phyloP scores from a whole-genome alignment of 1,140 invertebrate genomes.

The Neocloeon triangulifer region DNA sequence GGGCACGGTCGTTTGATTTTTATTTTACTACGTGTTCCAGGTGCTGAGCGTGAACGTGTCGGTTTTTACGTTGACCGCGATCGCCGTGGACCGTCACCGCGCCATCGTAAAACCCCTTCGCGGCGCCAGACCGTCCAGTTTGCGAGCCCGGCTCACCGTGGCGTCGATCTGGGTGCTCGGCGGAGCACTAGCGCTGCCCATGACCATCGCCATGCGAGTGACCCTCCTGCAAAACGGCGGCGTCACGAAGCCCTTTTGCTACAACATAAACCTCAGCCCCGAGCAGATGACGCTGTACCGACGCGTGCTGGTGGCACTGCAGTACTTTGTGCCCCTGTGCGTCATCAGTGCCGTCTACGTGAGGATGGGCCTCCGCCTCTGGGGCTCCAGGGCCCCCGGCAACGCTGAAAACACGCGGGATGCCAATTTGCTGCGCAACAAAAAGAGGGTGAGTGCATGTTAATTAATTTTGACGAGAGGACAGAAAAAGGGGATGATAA shows the following conservation, averaged over 20 bases:
- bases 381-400: slow-evolving; percentile 50
- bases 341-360: slow-evolving; percentile 58
- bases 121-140: slow-evolving; percentile 41
- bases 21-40: too few relatives aligned
- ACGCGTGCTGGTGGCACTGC: slow-evolving; percentile 27
- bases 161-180: slow-evolving; percentile 40
- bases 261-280: slow-evolving; percentile 25
- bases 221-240: slow-evolving; percentile 13
- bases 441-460: slow-evolving; percentile 46
- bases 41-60: slow-evolving; percentile 54
- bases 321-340: slow-evolving; percentile 52
- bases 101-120: slow-evolving; percentile 40
- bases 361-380: slow-evolving; percentile 49
- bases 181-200: slow-evolving; percentile 33
- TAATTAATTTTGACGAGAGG: too few relatives aligned
- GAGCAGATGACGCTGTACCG: slow-evolving; percentile 29
- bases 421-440: slow-evolving; percentile 50
- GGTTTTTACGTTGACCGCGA: slow-evolving; percentile 59
- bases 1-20: too few relatives aligned
- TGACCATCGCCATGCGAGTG: slow-evolving; percentile 38
- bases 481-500: too few relatives aligned
- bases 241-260: slow-evolving; percentile 27
- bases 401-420: slow-evolving; percentile 49
- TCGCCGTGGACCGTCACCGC: slow-evolving; percentile 50
- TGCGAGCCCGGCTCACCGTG: slow-evolving; percentile 37